Base-by-base conservation (phyloP, 1,140 invertebrate species). In the Diorhabda carinulata region DNA sequence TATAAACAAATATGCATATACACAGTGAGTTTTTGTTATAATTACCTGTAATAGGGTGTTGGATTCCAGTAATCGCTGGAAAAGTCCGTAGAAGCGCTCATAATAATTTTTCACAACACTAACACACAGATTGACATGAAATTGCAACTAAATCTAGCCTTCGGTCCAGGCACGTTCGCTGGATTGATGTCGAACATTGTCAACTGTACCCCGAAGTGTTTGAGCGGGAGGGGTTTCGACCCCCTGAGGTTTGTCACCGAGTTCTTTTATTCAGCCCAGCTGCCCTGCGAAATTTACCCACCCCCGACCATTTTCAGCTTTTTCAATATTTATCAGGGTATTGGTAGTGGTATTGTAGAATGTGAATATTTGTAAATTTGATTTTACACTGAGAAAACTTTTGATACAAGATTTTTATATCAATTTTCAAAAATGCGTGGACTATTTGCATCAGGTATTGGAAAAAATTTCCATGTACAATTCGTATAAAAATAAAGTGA, bases 171-270 rank as follows among this genome's bases (percentile, higher is more conserved):
- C 73, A 74, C 73, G 73, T 77, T 74, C 69, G 47, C 47, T n/a
- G 64, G 72, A 74, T 79, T 78, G 79, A 80, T 80, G 79, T 75
- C 75, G 69, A 75, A 80, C 77, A 81, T 76, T 80, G 79, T 81
- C 78, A 79, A 78, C 74, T 74, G 74, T 76, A 71, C 74, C 75
- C 73, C 72, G 69, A 70, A 74, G 76, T 70, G 76, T 70, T 65
- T 68, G 68, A 73, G 69, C 72, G 71, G 73, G 77, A 74, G 77
- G 75, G 77, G 71, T 75, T 71, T 72, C 71, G 72, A 77, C 79
- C 78, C 77, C 77, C 78, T 76, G 75, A 74, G 76, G 78, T 78
- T 78, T 73, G 77, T 78, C 79, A 76, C 76, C 69, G 62, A 72
- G 67, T 78, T 78, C 78, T 80, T 80, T 81, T 78, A 80, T 77